Conservation (phyloP, 2,888 invertebrate genomes). For the Alentia gelatinosa region DNA sequence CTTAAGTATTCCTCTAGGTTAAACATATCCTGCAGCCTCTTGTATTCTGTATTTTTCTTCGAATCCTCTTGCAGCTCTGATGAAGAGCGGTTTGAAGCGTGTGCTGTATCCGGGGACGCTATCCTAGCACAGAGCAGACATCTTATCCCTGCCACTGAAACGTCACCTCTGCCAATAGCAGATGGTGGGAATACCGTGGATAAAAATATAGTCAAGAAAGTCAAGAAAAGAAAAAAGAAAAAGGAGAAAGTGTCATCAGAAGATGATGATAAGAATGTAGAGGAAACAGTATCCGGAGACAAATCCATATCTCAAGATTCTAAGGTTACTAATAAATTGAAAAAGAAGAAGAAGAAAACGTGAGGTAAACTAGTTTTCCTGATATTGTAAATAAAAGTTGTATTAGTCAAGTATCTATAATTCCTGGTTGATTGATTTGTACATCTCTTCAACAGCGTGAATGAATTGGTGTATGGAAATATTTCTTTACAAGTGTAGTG, state of each 20-base stretch:
- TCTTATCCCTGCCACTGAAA: neutral
- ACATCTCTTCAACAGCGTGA: too few relatives aligned
- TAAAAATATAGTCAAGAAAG: neutral
- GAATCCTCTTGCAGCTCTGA: constrained; percentile 71
- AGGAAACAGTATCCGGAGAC: too few relatives aligned
- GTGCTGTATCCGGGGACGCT: constrained; percentile 69
- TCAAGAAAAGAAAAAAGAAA: constrained; percentile 2
- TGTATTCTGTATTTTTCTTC: too few relatives aligned
- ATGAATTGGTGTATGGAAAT: too few relatives aligned
- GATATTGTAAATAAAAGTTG: too few relatives aligned
- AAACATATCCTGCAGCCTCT: too few relatives aligned
- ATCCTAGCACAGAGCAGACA: constrained; percentile 69
- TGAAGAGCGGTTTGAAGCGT: constrained; percentile 67
- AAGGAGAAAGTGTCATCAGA: neutral
- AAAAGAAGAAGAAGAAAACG: constrained; percentile 57
- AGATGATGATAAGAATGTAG: neutral
- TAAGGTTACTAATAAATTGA: constrained; percentile 41
- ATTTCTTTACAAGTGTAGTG: too few relatives aligned
- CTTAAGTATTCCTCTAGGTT: too few relatives aligned
- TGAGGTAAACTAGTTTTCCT: too few relatives aligned
- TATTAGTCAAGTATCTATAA: too few relatives aligned
- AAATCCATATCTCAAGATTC: too few relatives aligned
- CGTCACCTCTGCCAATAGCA: neutral
- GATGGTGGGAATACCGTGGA: neutral
- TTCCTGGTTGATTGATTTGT: too few relatives aligned